Evolutionary conservation across 2,888 invertebrate genomes (phyloP), one percentile per base, ranked within the genome.

Genomic region (Tinea semifulvella): DNA sequence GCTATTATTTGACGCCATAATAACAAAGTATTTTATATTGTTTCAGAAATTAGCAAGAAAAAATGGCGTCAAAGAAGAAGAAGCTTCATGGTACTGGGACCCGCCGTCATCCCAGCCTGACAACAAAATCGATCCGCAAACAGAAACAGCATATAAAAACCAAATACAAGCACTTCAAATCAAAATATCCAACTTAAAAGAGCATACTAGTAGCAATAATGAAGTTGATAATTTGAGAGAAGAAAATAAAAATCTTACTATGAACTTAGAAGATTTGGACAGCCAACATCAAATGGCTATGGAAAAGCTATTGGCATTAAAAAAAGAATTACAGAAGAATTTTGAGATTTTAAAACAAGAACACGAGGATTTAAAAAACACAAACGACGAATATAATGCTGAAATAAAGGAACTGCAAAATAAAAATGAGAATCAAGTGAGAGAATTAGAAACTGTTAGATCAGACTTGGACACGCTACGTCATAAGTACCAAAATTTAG

Each of bases 261-360:
- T 63, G 3, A 87, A 82, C 53, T 68, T 92, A 44, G 90, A 90
- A 53, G 90, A 90, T 58, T 66, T 92, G 52, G 92, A 92, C 57
- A 81, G 66, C 39, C 90, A 91, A 63, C 89, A 92, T 58, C 86
- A 88, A 55, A 70, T 83, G 53, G 91, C 89, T 0, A 86, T 89
- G 67, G 86, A 85, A 50, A 81, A 79, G 56, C 63, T 86, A 13
- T 56, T 86, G 1, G 57, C 75, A 3, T 55, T 85, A 27, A 87
- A 86, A 54, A 77, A 68, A 36, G 82, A 84, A 40, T 54, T 85
- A 38, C 84, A 84, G 48, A 65, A 66, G 8, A 85, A 84, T 53
- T 82, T 83, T 42, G 74, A 75, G 51, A 57, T 68, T 1, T 54
- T 85, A 1, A 81, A 76, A 53, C 65, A 70, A 40, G 79, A 84